Base-by-base conservation (phyloP, 1,140 invertebrate genomes). In the Cepaea nemoralis region DNA sequence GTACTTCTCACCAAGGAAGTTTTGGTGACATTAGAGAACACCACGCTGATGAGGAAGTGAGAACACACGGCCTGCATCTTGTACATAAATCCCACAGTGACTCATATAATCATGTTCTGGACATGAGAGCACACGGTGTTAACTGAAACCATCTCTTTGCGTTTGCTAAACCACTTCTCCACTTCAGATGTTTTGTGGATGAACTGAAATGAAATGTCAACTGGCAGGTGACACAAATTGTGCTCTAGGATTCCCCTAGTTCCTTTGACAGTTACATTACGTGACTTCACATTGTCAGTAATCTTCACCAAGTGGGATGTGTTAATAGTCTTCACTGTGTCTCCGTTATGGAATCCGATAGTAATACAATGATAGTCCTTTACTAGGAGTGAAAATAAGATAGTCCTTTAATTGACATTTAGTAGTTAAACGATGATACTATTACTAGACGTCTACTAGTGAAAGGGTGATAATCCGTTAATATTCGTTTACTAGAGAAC, bases 1-100 rank as follows among this genome's bases (percentile, higher is more conserved):
- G 92, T 94, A 98, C 91, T 99, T 99, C 90, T 99, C 98, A 55
- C 99, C 99, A 91, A 99, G 94, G 93, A 99, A 99, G 92, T 99
- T 99, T 91, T 98, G 55, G 84, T 85, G 19, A 79, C 82, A 87
- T 99, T 96, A 33, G 95, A 96, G n/a, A 98, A 97, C 27, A 98
- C 96, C 92, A 98, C 97, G 92, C 99, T 99, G 90, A 99, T 99
- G 90, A 99, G 99, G 93, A 99, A 99, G 93, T 99, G 99, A 92
- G 98, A 98, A 92, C 99, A 99, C 85, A 99, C 99, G 80, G 98
- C 97, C 90, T 98, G 94, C 99, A 99, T 99, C 94, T 99, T 99
- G 93, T 99, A 99, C 88, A 96, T 94, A 92, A 96, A 99, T 71
- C 98, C 99, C 95, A 93, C 92, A 0, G 94, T 95, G 22, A 96